Conservation (phyloP, 2,888 invertebrate species). For the Apocheima hispidaria region DNA sequence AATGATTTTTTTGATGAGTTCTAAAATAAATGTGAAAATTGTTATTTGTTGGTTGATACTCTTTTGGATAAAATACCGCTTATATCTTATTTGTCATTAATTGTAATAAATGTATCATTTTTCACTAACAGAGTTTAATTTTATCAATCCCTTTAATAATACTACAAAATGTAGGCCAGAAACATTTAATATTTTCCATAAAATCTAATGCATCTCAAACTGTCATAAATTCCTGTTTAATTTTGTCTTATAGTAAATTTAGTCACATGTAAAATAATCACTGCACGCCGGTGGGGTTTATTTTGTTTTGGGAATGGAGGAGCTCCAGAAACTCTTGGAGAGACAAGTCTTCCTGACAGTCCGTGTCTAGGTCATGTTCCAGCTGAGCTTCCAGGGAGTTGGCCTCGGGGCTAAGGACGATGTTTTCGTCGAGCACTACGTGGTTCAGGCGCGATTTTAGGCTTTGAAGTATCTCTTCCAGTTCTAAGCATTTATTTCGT, state of each 20-base stretch:
- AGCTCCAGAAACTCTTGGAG: conserved; percentile 82
- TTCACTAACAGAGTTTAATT: conserved; percentile 11
- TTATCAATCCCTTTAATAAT: conserved; percentile 39
- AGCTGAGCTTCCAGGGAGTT: conserved; percentile 81
- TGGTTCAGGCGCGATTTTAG: conserved; percentile 81
- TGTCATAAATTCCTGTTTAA: conserved; percentile 75
- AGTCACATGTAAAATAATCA: conserved; percentile 55
- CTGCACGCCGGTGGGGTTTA: conserved; percentile 71
- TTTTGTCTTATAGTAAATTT: conserved; percentile 58
- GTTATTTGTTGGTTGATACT: too few relatives aligned
- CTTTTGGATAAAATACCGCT: too few relatives aligned
- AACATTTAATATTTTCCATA: conserved; percentile 65
- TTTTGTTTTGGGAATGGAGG: conserved; percentile 80
- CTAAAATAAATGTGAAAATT: conserved; percentile 45
- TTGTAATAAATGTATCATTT: conserved; percentile 30
- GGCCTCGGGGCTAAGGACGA: conserved; percentile 80
- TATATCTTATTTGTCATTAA: conserved; percentile 1
- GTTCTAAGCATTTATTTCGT: conserved; percentile 80
- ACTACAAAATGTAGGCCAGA: conserved; percentile 53
- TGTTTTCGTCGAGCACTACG: conserved; percentile 82
- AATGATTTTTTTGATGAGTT: conserved; percentile 80
- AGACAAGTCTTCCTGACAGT: conserved; percentile 82
- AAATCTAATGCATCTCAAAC: conserved; percentile 72
- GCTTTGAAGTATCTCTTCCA: conserved; percentile 82
- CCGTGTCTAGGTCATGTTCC: conserved; percentile 82